Conservation (phyloP, 2,888 invertebrate species). For the Branchipolynoe longqiensis region DNA sequence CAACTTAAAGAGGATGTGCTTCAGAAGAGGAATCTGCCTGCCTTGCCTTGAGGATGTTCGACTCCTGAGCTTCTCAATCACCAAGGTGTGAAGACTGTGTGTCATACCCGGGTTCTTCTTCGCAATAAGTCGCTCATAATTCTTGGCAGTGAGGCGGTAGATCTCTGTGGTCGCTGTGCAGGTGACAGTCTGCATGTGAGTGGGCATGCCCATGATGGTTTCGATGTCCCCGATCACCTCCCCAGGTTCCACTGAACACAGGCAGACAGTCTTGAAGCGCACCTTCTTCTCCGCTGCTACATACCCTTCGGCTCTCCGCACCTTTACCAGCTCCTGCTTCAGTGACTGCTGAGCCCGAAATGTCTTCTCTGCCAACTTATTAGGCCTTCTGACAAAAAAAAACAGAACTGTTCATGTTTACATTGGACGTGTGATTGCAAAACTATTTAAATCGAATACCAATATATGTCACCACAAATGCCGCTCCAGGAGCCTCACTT, state of each 20-base stretch:
- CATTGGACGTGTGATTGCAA: no score
- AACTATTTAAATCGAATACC: no score
- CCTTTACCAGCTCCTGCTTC: constrained; percentile 67
- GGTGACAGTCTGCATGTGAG: constrained; percentile 77
- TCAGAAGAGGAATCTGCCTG: constrained; percentile 72
- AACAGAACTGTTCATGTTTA: no score
- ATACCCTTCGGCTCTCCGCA: constrained; percentile 77
- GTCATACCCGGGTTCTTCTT: constrained; percentile 73
- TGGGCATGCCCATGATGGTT: constrained; percentile 69
- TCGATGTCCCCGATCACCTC: constrained; percentile 77
- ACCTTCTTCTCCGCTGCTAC: constrained; percentile 75
- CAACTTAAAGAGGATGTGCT: constrained; percentile 73
- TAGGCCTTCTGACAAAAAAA: neutral
- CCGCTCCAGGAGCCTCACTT: no score
- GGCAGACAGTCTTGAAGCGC: constrained; percentile 71
- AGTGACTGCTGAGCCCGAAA: neutral
- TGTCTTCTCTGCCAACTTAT: neutral
- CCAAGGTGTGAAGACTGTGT: constrained; percentile 72
- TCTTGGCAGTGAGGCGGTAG: constrained; percentile 78
- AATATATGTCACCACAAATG: no score
- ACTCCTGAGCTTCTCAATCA: constrained; percentile 73
- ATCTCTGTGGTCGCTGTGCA: constrained; percentile 76
- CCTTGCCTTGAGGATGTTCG: constrained; percentile 72
- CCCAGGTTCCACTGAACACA: constrained; percentile 74
- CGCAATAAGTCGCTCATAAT: constrained; percentile 77